Evolutionary conservation across 2,888 invertebrate species (phyloP), one percentile per base, ranked within the genome.

Genomic region (Anthrax anthrax): DNA sequence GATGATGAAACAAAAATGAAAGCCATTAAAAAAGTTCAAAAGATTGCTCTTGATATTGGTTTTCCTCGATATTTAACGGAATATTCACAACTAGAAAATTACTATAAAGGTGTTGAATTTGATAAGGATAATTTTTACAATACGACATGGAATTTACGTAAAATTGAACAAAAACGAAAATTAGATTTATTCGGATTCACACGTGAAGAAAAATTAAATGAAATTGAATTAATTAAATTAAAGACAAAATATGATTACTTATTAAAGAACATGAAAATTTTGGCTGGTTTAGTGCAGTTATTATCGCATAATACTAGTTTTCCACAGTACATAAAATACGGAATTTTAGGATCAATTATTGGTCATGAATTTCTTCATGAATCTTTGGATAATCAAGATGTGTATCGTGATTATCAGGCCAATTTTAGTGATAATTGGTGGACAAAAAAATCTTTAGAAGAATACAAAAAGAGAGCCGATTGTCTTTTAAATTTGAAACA

Each of bases 231-330:
- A 27, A 5, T 8, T 8, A 1, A 85, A 1, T 86, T 91, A 0
- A 92, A 92, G 64, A 90, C 91, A 0, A 91, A 90, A 66, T 92
- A 91, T 27, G 23, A 89, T 0, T 88, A 91, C 0, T 87, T 87
- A 0, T 86, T 88, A 67, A 91, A 91, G 64, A 85, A 85, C 58
- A 87, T 88, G 62, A 92, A 91, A 0, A 92, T 94, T 62, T 94
- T 94, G 0, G 92, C 92, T 3, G 91, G 91, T 0, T 90, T 94
- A 43, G 73, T 94, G 0, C 94, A 94, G 60, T 76, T 82, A 47
- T 91, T 92, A 0, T 92, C 94, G 67, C 95, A 90, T 64, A 84
- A 88, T 52, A 80, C 82, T 0, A 73, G 77, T 47, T 88, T 84
- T 64, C 89, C 90, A 0, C 78, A 78, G 55, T 50, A 53, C 2